A percentile compares a stretch with the other conserved stretches of the same genome.
Evolutionary conservation across 2,797 vertebrate species (phyloP).

Genomic region (Dromococcyx pavoninus): DNA sequence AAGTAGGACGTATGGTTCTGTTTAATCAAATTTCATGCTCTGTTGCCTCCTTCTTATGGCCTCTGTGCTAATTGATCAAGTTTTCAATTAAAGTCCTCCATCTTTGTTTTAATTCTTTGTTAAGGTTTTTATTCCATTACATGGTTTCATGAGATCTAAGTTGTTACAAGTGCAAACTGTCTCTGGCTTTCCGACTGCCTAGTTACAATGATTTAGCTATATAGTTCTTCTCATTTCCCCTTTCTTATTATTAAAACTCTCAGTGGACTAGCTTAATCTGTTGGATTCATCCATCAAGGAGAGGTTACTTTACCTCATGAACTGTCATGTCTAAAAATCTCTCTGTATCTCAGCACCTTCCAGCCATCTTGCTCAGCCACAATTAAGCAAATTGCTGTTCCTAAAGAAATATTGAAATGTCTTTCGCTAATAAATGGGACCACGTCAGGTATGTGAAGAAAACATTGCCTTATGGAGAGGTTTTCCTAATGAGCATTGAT

Average conservation of each 20-base stretch:
- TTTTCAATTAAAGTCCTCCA: constrained; percentile 82
- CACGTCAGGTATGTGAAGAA: not conserved
- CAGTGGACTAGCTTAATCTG: not conserved
- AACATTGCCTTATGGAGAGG: not conserved
- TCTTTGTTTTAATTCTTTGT: constrained; percentile 83
- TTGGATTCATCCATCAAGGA: constrained; percentile 17
- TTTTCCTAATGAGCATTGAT: constrained; percentile 26
- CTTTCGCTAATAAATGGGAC: not conserved
- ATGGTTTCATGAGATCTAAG: constrained; percentile 69
- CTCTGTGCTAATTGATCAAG: constrained; percentile 82
- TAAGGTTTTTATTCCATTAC: constrained; percentile 76
- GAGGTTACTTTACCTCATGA: constrained; percentile 27
- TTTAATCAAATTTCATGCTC: constrained; percentile 84
- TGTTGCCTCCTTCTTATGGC: constrained; percentile 73
- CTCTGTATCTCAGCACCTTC: constrained; percentile 1
- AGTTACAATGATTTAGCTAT: constrained; percentile 17
- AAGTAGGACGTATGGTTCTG: constrained; percentile 72
- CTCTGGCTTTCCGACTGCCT: constrained; percentile 3
- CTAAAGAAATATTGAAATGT: constrained; percentile 23
- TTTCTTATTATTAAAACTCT: constrained; percentile 19
- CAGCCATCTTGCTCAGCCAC: constrained; percentile 7
- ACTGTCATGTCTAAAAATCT: not conserved
- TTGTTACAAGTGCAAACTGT: constrained; percentile 31
- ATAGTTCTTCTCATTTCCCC: not conserved
- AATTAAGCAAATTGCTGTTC: constrained; percentile 54